Percentiles rank a stretch among this genome's conserved stretches.
Conservation (phyloP, 2,797 vertebrate genomes). For the Hybognathus amarus region DNA sequence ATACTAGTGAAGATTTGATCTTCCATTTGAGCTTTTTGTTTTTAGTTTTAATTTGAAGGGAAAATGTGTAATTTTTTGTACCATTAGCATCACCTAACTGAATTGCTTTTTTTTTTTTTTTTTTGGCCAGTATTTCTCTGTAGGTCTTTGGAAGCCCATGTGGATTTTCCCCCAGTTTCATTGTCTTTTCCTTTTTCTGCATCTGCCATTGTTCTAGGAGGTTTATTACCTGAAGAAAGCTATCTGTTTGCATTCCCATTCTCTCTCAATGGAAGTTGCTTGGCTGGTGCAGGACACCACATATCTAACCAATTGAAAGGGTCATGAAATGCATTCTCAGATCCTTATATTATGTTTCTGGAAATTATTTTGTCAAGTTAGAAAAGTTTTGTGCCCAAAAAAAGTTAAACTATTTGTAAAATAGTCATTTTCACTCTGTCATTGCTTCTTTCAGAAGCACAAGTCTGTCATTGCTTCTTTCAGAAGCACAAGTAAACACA, state of each 20-base stretch:
- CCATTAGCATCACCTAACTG: background rate
- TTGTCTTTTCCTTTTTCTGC: background rate
- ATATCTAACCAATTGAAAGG: background rate
- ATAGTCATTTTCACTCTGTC: background rate
- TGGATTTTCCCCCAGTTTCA: background rate
- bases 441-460: background rate
- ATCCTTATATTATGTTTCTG: background rate
- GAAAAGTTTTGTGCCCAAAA: background rate
- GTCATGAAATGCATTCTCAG: background rate
- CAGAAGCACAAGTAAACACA: background rate
- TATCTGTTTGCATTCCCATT: background rate
- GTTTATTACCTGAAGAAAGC: background rate
- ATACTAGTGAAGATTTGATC: background rate
- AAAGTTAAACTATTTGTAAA: background rate
- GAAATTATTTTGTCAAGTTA: background rate
- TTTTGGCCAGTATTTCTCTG: background rate
- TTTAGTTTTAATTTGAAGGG: background rate
- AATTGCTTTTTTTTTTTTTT: background rate
- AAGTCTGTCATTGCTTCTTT: background rate
- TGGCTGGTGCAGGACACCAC: background rate
- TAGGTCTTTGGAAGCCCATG: background rate
- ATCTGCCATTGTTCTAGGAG: background rate
- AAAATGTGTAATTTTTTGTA: background rate
- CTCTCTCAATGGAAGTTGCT: background rate
- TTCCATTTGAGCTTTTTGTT: background rate